Evolutionary conservation across 2,888 invertebrate genomes (phyloP).

Genomic region (Dolichopus griseipennis): DNA sequence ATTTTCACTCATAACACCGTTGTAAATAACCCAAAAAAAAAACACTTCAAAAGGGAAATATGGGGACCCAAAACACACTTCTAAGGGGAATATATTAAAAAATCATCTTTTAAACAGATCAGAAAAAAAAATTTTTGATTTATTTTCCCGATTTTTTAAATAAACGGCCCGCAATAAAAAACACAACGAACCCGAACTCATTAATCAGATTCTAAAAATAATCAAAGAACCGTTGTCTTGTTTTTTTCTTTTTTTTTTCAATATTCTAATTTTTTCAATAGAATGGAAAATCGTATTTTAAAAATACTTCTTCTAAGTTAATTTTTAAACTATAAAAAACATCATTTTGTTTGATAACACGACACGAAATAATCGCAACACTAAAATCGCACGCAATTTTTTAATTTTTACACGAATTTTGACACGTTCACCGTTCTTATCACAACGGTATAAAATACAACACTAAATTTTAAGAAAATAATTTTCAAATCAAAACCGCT

Average conservation of each 20-base stretch:
- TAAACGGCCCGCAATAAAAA: background rate
- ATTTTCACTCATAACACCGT: background rate
- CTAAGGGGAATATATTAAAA: too few species aligned
- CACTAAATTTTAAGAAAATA: background rate
- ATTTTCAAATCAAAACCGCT: too few species aligned
- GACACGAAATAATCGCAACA: too few species aligned
- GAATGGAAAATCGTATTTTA: too few species aligned
- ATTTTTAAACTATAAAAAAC: too few species aligned
- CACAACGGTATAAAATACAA: background rate
- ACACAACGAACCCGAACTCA: background rate
- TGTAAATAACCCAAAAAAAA: too few species aligned
- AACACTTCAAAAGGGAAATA: too few species aligned
- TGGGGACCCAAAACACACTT: too few species aligned
- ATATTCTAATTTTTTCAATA: background rate
- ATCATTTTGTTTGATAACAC: too few species aligned
- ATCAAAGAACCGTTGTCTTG: background rate
- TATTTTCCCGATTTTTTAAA: background rate
- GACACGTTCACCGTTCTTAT: background rate
- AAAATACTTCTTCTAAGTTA: too few species aligned
- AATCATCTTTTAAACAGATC: too few species aligned
- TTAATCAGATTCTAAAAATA: conserved; percentile 3
- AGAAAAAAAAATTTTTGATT: too few species aligned
- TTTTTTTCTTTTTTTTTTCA: background rate
- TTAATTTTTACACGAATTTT: background rate
- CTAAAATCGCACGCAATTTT: background rate